phyloP scores from a whole-genome alignment of 1,140 invertebrate genomes.

The Micrasema longulum region DNA sequence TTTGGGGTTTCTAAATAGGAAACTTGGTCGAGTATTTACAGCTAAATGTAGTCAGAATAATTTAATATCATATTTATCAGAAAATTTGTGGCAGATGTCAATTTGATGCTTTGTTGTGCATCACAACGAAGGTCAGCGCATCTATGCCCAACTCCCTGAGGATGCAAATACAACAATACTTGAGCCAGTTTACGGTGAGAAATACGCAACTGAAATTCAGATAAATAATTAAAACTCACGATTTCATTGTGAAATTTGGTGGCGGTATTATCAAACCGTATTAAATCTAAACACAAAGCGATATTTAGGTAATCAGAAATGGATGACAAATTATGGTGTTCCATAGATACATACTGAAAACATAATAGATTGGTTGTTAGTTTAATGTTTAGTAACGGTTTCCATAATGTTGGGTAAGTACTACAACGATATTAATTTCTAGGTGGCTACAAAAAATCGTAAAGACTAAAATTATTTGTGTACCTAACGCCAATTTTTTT shows the following conservation, averaged over 20 bases:
- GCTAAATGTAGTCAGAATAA: background rate
- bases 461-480: too few relatives aligned
- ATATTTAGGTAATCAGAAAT: slow-evolving; percentile 50
- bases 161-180: slow-evolving; percentile 46
- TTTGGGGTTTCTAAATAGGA: slow-evolving; percentile 1
- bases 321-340: slow-evolving; percentile 48
- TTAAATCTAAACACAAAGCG: slow-evolving; percentile 48
- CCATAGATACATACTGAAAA: slow-evolving; percentile 43
- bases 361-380: slow-evolving; percentile 38
- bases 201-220: background rate
- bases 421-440: too few relatives aligned
- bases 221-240: slow-evolving; percentile 38
- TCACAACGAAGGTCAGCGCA: slow-evolving; percentile 70
- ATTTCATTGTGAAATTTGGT: slow-evolving; percentile 44
- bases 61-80: slow-evolving; percentile 55
- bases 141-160: slow-evolving; percentile 64
- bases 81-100: slow-evolving; percentile 69
- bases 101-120: slow-evolving; percentile 69
- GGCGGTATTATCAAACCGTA: slow-evolving; percentile 36
- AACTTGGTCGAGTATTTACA: background rate
- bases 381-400: slow-evolving; percentile 39
- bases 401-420: slow-evolving; percentile 3
- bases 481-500: too few relatives aligned
- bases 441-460: too few relatives aligned
- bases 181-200: background rate